Evolutionary conservation across 2,888 invertebrate genomes (phyloP).

Genomic region (Sialis fuliginosa): DNA sequence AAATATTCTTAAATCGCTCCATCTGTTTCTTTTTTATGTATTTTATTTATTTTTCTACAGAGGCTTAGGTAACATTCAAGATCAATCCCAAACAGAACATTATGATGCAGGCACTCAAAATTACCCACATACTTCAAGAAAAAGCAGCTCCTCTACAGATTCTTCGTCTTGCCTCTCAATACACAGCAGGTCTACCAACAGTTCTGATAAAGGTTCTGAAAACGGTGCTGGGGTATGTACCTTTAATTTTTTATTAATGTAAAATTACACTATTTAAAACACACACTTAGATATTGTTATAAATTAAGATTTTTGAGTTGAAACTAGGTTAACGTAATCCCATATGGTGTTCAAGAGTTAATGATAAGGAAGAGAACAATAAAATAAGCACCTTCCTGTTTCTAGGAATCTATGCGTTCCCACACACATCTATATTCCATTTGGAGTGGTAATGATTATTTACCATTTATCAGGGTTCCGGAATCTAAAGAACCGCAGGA

Average conservation of each 20-base stretch:
- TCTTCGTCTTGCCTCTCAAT: slow-evolving; percentile 37
- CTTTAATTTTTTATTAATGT: neutral
- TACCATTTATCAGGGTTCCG: slow-evolving; percentile 26
- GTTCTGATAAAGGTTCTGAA: slow-evolving; percentile 29
- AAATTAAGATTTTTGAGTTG: neutral
- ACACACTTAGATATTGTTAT: neutral
- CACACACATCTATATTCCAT: slow-evolving; percentile 27
- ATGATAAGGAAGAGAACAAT: neutral
- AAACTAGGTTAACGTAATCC: neutral
- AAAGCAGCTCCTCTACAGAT: slow-evolving; percentile 41
- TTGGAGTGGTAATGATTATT: slow-evolving; percentile 28
- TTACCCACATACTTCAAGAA: slow-evolving; percentile 31
- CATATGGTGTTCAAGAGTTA: neutral
- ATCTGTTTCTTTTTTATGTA: neutral
- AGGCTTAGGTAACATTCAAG: slow-evolving; percentile 25
- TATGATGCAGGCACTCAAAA: slow-evolving; percentile 25
- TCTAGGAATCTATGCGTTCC: slow-evolving; percentile 22
- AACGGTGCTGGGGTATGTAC: slow-evolving; percentile 24
- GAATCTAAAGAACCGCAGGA: slow-evolving; percentile 28
- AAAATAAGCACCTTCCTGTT: neutral
- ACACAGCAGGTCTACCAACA: slow-evolving; percentile 33
- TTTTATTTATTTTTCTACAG: slow-evolving; percentile 16
- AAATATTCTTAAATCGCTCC: too few species aligned
- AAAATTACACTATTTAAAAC: too few species aligned
- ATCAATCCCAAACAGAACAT: slow-evolving; percentile 24